phyloP scores from a whole-genome alignment of 2,888 invertebrate species.

The Epistrophe grossulariae region DNA sequence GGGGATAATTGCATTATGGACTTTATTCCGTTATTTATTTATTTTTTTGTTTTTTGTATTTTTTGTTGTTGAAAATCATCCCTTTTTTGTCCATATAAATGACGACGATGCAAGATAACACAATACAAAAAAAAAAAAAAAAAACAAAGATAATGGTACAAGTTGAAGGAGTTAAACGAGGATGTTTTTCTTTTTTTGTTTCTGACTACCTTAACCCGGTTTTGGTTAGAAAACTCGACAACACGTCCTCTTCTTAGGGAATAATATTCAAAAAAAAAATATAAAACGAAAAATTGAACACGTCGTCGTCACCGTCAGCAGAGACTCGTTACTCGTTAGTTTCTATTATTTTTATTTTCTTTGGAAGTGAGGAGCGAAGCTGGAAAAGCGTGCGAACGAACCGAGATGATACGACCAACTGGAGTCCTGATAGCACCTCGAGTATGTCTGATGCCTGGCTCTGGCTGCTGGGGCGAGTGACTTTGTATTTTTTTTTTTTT shows the following conservation, averaged over 20 bases:
- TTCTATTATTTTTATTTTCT: neutral
- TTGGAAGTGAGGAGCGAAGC: slow-evolving; percentile 45
- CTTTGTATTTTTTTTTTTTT: neutral
- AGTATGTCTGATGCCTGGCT: slow-evolving; percentile 49
- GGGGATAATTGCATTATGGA: slow-evolving; percentile 69
- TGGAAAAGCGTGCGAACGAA: slow-evolving; percentile 73
- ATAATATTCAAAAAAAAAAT: slow-evolving; percentile 50
- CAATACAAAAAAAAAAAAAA: no score
- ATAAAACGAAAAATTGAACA: slow-evolving; percentile 47
- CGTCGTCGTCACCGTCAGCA: slow-evolving; percentile 37
- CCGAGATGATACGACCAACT: slow-evolving; percentile 76
- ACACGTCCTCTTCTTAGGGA: slow-evolving; percentile 33
- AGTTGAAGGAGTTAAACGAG: slow-evolving; percentile 27
- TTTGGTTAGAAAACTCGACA: slow-evolving; percentile 29
- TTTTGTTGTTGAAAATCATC: slow-evolving; percentile 50
- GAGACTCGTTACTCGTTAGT: slow-evolving; percentile 14
- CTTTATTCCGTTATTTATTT: slow-evolving; percentile 41
- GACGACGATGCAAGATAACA: slow-evolving; percentile 30
- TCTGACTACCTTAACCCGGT: slow-evolving; percentile 46
- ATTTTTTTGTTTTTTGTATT: no score
- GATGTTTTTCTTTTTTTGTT: slow-evolving; percentile 10
- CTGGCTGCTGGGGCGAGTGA: slow-evolving; percentile 3
- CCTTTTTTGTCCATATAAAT: slow-evolving; percentile 58
- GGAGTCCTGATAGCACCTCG: slow-evolving; percentile 65
- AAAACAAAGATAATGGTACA: slow-evolving; percentile 54